These are phyloP conservation scores for Ariopsis seemanni DNA, from an alignment of 2,113 vertebrate species.

Conservation along the genomic window DNA sequence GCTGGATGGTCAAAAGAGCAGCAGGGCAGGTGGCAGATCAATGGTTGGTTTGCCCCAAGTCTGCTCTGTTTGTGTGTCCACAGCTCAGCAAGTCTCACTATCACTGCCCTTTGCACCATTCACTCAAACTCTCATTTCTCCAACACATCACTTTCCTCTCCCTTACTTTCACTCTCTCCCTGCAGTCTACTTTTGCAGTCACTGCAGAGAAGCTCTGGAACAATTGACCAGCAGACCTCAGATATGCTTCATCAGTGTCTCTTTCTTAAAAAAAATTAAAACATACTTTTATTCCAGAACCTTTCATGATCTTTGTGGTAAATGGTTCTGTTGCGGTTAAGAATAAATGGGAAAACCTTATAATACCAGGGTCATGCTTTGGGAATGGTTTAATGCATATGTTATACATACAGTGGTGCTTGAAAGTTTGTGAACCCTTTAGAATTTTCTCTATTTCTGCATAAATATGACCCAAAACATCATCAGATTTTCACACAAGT, in stretches of 20 bases:
- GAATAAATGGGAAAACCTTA: background rate
- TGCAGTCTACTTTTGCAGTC: background rate
- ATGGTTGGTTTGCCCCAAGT: slow-evolving; percentile 56
- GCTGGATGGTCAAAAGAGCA: slow-evolving; percentile 55
- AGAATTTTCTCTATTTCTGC: too few species aligned
- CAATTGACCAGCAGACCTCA: background rate
- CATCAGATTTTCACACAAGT: too few species aligned
- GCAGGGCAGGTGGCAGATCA: slow-evolving; percentile 58
- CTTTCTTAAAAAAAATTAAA: background rate
- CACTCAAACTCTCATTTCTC: slow-evolving; percentile 5
- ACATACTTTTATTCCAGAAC: background rate
- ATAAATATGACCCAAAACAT: too few species aligned
- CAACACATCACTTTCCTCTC: slow-evolving; percentile 11
- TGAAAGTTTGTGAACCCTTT: too few species aligned
- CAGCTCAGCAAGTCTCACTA: slow-evolving; percentile 45
- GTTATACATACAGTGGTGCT: background rate
- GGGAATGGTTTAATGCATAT: background rate
- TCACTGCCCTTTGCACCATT: slow-evolving; percentile 25
- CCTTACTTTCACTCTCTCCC: slow-evolving; percentile 1
- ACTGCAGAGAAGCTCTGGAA: background rate
- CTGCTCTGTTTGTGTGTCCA: slow-evolving; percentile 42
- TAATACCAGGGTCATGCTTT: background rate
- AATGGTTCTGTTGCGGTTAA: background rate
- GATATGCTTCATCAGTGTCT: background rate
- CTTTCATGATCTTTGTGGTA: background rate